These are phyloP conservation scores for Xenus cinereus DNA, from an alignment of 2,113 vertebrate genomes.

Conservation along the genomic window DNA sequence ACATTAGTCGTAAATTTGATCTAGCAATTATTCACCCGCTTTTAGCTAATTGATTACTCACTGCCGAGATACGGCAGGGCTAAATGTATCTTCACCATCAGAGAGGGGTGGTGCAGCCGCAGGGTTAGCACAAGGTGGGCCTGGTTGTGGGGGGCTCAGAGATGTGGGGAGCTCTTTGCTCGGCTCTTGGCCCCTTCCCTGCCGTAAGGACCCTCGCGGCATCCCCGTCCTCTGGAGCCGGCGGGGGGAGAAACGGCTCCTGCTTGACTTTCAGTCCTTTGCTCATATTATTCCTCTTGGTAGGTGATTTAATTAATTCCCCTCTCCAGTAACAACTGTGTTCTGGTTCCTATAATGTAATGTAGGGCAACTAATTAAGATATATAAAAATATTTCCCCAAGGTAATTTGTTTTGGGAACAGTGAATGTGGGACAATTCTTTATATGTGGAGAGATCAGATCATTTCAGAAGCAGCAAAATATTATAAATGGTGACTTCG, in stretches of 20 bases:
- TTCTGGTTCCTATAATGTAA: slow-evolving; percentile 38
- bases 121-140: background rate
- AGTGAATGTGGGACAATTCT: slow-evolving; percentile 39
- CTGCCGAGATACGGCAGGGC: background rate
- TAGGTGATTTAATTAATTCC: slow-evolving; percentile 39
- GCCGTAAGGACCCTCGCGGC: background rate
- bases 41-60: background rate
- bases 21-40: background rate
- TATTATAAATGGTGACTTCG: background rate
- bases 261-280: slow-evolving; percentile 26
- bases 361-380: slow-evolving; percentile 64
- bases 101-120: background rate
- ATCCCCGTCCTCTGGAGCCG: background rate
- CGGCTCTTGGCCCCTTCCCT: background rate
- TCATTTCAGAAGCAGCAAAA: slow-evolving; percentile 2
- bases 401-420: slow-evolving; percentile 49
- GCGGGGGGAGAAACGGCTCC: background rate
- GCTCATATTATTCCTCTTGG: background rate
- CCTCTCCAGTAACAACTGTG: slow-evolving; percentile 23
- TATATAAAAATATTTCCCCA: slow-evolving; percentile 58
- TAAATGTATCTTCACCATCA: background rate
- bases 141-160: background rate
- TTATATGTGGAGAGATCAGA: slow-evolving; percentile 1
- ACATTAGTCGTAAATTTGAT: background rate
- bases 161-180: background rate